Conservation (phyloP, 2,888 invertebrate species). For the Chromoteleia sp. region DNA sequence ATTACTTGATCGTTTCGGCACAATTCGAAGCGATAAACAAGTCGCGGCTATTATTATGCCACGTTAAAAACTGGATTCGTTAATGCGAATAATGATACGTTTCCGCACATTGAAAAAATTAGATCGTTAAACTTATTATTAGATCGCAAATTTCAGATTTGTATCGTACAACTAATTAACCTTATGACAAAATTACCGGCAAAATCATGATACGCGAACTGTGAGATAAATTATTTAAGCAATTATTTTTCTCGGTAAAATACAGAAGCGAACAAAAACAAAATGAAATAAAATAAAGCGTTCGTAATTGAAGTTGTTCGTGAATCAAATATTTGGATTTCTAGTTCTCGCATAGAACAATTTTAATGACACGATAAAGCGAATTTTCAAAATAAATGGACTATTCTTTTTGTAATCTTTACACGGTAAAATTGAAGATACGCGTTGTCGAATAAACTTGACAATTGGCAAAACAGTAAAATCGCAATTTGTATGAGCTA, state of each 20-base stretch:
- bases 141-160: slow-evolving; percentile 24
- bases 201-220: not conserved
- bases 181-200: not conserved
- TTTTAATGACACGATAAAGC: too few species aligned
- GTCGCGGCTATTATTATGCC: slow-evolving; percentile 14
- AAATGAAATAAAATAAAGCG: not conserved
- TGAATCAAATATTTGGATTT: too few species aligned
- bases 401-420: too few species aligned
- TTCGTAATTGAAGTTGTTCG: too few species aligned
- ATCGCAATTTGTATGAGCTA: too few species aligned
- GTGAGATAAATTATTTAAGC: not conserved
- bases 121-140: slow-evolving; percentile 38
- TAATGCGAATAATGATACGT: slow-evolving; percentile 31
- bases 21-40: slow-evolving; percentile 19
- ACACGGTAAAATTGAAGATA: too few species aligned
- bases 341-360: too few species aligned
- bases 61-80: slow-evolving; percentile 9
- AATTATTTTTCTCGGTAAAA: not conserved
- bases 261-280: not conserved
- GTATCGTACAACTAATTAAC: slow-evolving; percentile 24
- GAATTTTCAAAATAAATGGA: too few species aligned
- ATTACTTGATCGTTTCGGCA: slow-evolving; percentile 22
- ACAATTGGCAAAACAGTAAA: too few species aligned
- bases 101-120: slow-evolving; percentile 23
- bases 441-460: too few species aligned